Conservation (phyloP, 1,140 invertebrate genomes). For the Drosophila murphyi region DNA sequence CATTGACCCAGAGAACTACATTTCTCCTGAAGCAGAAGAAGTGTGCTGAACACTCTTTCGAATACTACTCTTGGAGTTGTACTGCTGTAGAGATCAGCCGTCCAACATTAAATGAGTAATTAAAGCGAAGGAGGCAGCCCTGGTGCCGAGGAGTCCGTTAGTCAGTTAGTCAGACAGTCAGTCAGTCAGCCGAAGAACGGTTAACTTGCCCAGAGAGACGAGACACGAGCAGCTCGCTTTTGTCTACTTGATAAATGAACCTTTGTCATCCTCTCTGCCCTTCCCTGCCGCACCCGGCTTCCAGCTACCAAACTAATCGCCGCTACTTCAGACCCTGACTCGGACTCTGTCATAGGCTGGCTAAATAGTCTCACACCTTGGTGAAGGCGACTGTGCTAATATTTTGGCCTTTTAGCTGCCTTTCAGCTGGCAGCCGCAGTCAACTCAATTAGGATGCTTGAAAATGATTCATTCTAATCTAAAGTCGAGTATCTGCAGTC, state of each 20-base stretch:
- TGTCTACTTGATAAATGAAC: slow-evolving; percentile 67
- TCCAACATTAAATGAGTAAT: slow-evolving; percentile 61
- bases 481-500: slow-evolving; percentile 77
- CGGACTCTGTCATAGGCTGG: slow-evolving; percentile 14
- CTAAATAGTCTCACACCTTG: slow-evolving; percentile 58
- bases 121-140: slow-evolving; percentile 54
- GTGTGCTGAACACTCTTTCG: slow-evolving; percentile 26
- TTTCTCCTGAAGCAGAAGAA: slow-evolving; percentile 27
- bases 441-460: slow-evolving; percentile 80
- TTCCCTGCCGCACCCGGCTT: neutral
- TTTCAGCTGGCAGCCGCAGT: slow-evolving; percentile 49
- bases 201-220: slow-evolving; percentile 62
- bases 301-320: slow-evolving; percentile 39
- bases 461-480: slow-evolving; percentile 80
- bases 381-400: slow-evolving; percentile 38
- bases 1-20: slow-evolving; percentile 81
- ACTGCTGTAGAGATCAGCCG: slow-evolving; percentile 40
- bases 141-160: slow-evolving; percentile 11
- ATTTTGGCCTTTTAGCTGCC: slow-evolving; percentile 43
- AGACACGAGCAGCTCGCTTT: slow-evolving; percentile 67
- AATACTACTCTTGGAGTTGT: slow-evolving; percentile 28
- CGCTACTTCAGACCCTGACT: slow-evolving; percentile 21
- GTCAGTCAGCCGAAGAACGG: slow-evolving; percentile 54
- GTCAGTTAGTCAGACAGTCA: slow-evolving; percentile 31
- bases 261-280: slow-evolving; percentile 51